Percentiles rank a stretch among this genome's conserved stretches.
Evolutionary conservation across 1,140 invertebrate species (phyloP).

Genomic region (Globodera rostochiensis): DNA sequence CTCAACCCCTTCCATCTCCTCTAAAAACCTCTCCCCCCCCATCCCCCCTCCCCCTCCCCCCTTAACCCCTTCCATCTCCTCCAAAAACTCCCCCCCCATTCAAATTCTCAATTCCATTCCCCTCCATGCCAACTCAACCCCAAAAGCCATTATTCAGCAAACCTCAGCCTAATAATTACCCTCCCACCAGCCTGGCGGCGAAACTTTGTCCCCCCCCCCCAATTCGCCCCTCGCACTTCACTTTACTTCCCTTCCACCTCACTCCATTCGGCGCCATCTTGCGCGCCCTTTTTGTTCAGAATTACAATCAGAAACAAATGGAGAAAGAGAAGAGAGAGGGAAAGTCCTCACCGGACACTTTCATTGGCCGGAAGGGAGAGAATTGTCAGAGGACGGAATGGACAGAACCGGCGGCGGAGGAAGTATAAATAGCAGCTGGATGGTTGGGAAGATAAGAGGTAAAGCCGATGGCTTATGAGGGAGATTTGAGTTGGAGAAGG

Average conservation of each 20-base stretch:
- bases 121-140: too few relatives aligned
- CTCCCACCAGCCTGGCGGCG: slow-evolving; percentile 2
- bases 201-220: neutral
- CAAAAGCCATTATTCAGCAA: neutral
- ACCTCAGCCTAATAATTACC: slow-evolving; percentile 10
- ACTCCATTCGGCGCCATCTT: neutral
- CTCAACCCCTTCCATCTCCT: too few relatives aligned
- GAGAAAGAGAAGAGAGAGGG: too few relatives aligned
- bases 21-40: too few relatives aligned
- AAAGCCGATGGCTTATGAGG: neutral
- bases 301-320: too few relatives aligned
- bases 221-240: neutral
- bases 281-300: neutral
- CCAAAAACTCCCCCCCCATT: neutral
- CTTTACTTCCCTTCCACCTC: neutral
- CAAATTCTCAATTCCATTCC: neutral
- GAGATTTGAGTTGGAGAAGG: neutral
- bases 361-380: too few relatives aligned
- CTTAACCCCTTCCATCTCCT: neutral
- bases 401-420: too few relatives aligned
- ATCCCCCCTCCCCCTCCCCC: neutral
- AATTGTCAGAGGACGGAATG: too few relatives aligned
- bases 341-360: too few relatives aligned
- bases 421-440: too few relatives aligned
- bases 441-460: neutral